These are phyloP conservation scores for Cosmopolites sordidus DNA, from an alignment of 2,888 invertebrate species.

Conservation along the genomic window DNA sequence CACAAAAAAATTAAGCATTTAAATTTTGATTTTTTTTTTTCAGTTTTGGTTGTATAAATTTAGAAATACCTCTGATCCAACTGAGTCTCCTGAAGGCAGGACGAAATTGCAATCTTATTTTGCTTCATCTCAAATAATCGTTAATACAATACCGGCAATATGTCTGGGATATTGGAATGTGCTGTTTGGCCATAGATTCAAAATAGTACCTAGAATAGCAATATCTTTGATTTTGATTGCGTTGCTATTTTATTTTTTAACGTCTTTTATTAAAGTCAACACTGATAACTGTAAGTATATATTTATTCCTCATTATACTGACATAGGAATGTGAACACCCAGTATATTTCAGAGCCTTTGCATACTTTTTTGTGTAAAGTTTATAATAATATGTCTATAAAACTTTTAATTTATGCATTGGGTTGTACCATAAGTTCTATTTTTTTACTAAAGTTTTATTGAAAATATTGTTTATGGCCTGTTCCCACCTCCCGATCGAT, in stretches of 20 bases:
- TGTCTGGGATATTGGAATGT: slow-evolving; percentile 26
- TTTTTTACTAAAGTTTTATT: no score
- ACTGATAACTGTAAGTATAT: slow-evolving; percentile 28
- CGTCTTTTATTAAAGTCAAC: slow-evolving; percentile 25
- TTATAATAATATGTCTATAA: no score
- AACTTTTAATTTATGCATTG: no score
- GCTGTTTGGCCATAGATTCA: slow-evolving; percentile 24
- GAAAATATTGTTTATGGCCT: no score
- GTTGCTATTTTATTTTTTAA: slow-evolving; percentile 21
- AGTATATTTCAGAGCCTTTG: no score
- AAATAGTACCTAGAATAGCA: slow-evolving; percentile 22
- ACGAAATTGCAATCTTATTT: slow-evolving; percentile 26
- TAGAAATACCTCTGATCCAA: slow-evolving; percentile 18
- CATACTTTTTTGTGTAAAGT: no score
- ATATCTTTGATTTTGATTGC: slow-evolving; percentile 23
- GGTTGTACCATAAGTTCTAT: no score
- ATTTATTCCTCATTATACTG: no score
- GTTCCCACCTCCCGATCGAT: no score
- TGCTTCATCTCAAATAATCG: slow-evolving; percentile 26
- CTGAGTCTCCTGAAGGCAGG: slow-evolving; percentile 22
- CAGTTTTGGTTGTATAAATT: slow-evolving; percentile 32
- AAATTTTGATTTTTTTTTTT: no score
- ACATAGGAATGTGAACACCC: no score
- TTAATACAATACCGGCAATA: slow-evolving; percentile 24
- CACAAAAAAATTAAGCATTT: no score